A percentile compares a stretch with the other conserved stretches of the same genome.
Conservation (phyloP, 2,888 invertebrate species). For the Papilio elwesi region DNA sequence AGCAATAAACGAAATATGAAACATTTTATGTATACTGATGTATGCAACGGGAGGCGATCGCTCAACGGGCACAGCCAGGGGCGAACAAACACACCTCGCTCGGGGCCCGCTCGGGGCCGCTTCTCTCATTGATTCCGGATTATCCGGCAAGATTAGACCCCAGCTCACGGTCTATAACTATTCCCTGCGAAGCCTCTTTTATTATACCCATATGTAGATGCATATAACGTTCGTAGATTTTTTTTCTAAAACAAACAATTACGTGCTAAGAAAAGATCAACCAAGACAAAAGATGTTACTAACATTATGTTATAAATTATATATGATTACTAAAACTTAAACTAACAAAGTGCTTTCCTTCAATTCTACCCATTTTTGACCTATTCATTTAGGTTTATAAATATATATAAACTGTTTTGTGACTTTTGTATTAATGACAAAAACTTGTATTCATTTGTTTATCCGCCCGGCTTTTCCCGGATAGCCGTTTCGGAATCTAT, state of each 20-base stretch:
- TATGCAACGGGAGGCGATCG: constrained; percentile 43
- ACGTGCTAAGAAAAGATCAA: neutral
- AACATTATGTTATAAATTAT: too few species aligned
- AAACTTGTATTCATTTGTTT: too few species aligned
- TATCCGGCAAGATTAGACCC: constrained; percentile 69
- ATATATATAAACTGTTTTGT: too few species aligned
- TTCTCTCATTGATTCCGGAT: constrained; percentile 70
- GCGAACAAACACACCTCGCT: constrained; percentile 47
- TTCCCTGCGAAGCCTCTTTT: constrained; percentile 51
- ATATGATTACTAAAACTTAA: too few species aligned
- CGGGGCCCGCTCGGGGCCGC: constrained; percentile 42
- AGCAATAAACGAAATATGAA: constrained; percentile 21
- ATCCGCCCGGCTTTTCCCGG: too few species aligned
- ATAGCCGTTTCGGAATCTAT: too few species aligned
- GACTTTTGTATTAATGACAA: too few species aligned
- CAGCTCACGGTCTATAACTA: constrained; percentile 58
- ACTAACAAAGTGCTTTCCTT: too few species aligned
- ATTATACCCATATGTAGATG: constrained; percentile 49
- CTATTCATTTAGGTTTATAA: too few species aligned
- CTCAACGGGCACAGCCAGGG: constrained; percentile 48
- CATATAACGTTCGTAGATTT: constrained; percentile 41
- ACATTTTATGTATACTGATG: constrained; percentile 20
- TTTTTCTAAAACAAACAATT: constrained; percentile 26
- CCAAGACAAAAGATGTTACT: too few species aligned
- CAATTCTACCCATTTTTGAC: too few species aligned